Conservation (phyloP, 1,140 invertebrate genomes). For the Copidosoma floridanum region DNA sequence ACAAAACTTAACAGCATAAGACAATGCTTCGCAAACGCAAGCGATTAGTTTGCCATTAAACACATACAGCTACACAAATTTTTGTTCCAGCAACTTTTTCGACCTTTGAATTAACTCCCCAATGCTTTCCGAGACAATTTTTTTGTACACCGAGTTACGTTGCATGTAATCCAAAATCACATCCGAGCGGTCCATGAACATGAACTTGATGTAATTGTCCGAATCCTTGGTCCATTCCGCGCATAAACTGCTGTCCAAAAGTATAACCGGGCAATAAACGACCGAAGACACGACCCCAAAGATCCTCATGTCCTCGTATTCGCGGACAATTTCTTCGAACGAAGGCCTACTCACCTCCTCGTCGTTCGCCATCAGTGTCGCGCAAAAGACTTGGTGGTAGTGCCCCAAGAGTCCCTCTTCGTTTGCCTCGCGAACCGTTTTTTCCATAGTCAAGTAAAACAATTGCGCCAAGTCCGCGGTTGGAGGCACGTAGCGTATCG, state of each 20-base stretch:
- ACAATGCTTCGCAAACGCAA: too few relatives aligned
- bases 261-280: conserved; percentile 40
- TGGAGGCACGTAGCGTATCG: conserved; percentile 14
- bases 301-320: conserved; percentile 43
- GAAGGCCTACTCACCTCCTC: conserved; percentile 27
- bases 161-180: conserved; percentile 33
- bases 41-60: too few relatives aligned
- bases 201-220: conserved; percentile 30
- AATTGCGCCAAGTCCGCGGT: conserved; percentile 8
- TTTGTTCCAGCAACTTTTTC: neutral
- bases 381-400: conserved; percentile 44
- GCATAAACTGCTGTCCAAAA: conserved; percentile 37
- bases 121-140: conserved; percentile 36
- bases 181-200: conserved; percentile 32
- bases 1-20: too few relatives aligned
- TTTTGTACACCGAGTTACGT: conserved; percentile 33
- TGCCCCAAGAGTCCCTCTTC: conserved; percentile 40
- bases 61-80: too few relatives aligned
- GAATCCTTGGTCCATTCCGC: conserved; percentile 32
- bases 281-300: conserved; percentile 36
- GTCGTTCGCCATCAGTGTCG: conserved; percentile 27
- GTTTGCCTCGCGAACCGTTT: conserved; percentile 37
- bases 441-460: conserved; percentile 33
- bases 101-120: neutral
- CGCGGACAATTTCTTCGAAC: conserved; percentile 39